A percentile compares a stretch with the other conserved stretches of the same genome.
These are phyloP conservation scores for Chamaetylas fuelleborni DNA, from an alignment of 2,113 vertebrate species.

Conservation along the genomic window DNA sequence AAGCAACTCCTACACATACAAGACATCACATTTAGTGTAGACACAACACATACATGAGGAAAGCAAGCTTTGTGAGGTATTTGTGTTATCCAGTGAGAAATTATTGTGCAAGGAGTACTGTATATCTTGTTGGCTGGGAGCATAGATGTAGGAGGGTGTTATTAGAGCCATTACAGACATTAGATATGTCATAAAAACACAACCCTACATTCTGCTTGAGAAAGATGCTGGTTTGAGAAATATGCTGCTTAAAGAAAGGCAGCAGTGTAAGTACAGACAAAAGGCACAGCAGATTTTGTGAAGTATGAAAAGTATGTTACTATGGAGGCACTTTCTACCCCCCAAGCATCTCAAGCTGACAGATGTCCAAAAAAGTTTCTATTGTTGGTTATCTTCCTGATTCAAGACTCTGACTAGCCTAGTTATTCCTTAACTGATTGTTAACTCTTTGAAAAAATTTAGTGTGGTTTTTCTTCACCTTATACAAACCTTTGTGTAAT, in stretches of 20 bases:
- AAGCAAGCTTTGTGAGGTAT: conserved; percentile 6
- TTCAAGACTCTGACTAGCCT: background rate
- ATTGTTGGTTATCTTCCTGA: background rate
- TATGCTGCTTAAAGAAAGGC: background rate
- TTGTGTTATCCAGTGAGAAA: background rate
- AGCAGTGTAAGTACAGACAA: too few species aligned
- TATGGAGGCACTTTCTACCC: background rate
- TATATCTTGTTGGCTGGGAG: background rate
- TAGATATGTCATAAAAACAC: background rate
- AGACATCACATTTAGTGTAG: background rate
- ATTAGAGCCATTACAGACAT: background rate
- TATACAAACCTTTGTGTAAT: background rate
- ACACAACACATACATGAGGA: background rate
- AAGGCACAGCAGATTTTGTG: background rate
- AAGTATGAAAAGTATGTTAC: background rate
- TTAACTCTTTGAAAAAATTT: background rate
- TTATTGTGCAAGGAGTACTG: conserved; percentile 14
- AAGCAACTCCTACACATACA: background rate
- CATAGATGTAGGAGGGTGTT: background rate
- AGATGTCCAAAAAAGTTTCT: background rate
- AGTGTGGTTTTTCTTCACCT: background rate
- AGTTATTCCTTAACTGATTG: background rate
- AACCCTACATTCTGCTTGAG: background rate
- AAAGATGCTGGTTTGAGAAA: background rate
- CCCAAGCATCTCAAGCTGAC: background rate